These are phyloP conservation scores for Monomorium pharaonis DNA, from an alignment of 1,140 invertebrate species.

Conservation along the genomic window DNA sequence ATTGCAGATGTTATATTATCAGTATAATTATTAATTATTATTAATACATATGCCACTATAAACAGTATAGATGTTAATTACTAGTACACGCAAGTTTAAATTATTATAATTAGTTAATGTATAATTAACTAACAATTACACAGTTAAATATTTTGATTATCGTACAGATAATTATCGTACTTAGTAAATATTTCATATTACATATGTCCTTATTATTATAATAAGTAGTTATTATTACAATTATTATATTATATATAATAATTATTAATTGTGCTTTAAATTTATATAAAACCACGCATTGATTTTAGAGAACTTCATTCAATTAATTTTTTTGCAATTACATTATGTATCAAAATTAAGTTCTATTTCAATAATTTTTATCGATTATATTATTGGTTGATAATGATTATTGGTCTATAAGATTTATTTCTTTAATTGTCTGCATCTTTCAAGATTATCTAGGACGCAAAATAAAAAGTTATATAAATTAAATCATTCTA, in stretches of 20 bases:
- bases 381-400: background rate
- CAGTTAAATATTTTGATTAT: conserved; percentile 29
- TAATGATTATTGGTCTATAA: background rate
- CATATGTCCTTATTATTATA: conserved; percentile 4
- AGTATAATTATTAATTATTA: background rate
- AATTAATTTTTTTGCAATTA: background rate
- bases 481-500: background rate
- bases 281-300: background rate
- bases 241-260: too few relatives aligned
- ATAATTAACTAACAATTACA: conserved; percentile 6
- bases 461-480: background rate
- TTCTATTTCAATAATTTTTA: background rate
- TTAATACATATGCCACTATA: background rate
- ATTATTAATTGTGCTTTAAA: conserved; percentile 9
- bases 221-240: conserved; percentile 7
- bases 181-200: conserved; percentile 13
- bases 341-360: background rate
- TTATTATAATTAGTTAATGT: conserved; percentile 29
- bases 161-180: conserved; percentile 18
- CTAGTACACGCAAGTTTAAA: background rate
- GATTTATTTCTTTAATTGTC: background rate
- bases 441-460: background rate
- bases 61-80: conserved; percentile 7
- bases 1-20: background rate
- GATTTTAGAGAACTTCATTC: background rate